A percentile compares a stretch with the other conserved stretches of the same genome.
Evolutionary conservation across 2,888 invertebrate genomes (phyloP).

Genomic region (Pteria penguin): DNA sequence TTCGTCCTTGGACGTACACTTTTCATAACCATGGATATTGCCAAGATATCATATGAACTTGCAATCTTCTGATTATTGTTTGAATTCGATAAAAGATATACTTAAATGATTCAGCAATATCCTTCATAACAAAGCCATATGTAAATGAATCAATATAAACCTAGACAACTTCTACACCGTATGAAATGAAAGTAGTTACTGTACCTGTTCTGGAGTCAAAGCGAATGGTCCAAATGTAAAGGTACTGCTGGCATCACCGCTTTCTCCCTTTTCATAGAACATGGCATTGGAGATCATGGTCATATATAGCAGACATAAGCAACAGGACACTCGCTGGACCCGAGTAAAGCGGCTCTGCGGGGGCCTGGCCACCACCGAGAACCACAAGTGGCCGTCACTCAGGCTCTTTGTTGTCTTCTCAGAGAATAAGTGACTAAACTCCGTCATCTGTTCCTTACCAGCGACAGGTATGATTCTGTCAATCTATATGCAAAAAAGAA

Average conservation of each 20-base stretch:
- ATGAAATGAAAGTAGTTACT: no score
- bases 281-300: constrained; percentile 82
- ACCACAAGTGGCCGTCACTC: constrained; percentile 82
- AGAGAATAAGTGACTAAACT: constrained; percentile 81
- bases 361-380: constrained; percentile 82
- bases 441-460: constrained; percentile 80
- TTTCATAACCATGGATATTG: no score
- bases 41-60: no score
- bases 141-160: no score
- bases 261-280: constrained; percentile 80
- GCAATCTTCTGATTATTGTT: no score
- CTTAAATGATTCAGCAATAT: no score
- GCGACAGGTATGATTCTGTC: constrained; percentile 82
- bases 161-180: no score
- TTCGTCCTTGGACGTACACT: no score
- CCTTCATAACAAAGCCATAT: no score
- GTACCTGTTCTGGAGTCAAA: constrained; percentile 80
- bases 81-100: no score
- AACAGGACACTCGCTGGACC: constrained; percentile 81
- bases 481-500: constrained; percentile 73
- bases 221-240: constrained; percentile 81
- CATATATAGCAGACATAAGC: constrained; percentile 81
- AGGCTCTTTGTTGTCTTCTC: constrained; percentile 79
- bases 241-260: constrained; percentile 62
- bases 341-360: constrained; percentile 81